Evolutionary conservation across 1,140 invertebrate species (phyloP).

Genomic region (Anastrepha ludens): DNA sequence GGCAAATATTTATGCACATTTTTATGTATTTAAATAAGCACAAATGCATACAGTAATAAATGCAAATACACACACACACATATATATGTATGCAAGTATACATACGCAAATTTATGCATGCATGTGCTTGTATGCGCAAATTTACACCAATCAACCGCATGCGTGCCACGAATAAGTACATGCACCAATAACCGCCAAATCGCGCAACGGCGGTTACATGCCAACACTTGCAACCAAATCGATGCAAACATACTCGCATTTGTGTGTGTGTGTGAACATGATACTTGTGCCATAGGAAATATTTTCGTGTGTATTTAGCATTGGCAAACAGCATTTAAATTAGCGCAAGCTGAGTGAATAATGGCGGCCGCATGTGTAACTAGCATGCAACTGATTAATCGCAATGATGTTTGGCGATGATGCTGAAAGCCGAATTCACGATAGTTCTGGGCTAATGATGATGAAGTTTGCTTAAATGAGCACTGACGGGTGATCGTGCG

Average conservation of each 20-base stretch:
- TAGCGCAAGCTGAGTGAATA: slow-evolving; percentile 36
- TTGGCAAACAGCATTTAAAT: slow-evolving; percentile 16
- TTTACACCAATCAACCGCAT: slow-evolving; percentile 43
- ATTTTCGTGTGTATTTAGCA: background rate
- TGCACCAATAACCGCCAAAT: slow-evolving; percentile 35
- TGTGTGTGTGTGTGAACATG: background rate
- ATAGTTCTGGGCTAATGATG: background rate
- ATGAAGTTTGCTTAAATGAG: background rate
- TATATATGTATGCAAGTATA: background rate
- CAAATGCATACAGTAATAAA: slow-evolving; percentile 21
- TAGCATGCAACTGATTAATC: slow-evolving; percentile 40
- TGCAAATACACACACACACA: background rate
- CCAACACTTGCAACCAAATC: background rate
- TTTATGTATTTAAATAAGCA: slow-evolving; percentile 32
- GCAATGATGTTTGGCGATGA: slow-evolving; percentile 1
- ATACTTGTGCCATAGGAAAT: background rate
- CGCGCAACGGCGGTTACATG: slow-evolving; percentile 21
- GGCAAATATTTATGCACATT: slow-evolving; percentile 46
- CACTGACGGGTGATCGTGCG: background rate
- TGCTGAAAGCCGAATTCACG: background rate
- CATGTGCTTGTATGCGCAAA: background rate
- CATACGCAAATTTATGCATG: no score
- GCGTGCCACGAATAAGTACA: slow-evolving; percentile 13
- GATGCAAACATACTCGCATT: background rate
- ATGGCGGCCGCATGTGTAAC: slow-evolving; percentile 29